These are phyloP conservation scores for Numida meleagris DNA, from an alignment of 2,113 vertebrate genomes.

Conservation along the genomic window DNA sequence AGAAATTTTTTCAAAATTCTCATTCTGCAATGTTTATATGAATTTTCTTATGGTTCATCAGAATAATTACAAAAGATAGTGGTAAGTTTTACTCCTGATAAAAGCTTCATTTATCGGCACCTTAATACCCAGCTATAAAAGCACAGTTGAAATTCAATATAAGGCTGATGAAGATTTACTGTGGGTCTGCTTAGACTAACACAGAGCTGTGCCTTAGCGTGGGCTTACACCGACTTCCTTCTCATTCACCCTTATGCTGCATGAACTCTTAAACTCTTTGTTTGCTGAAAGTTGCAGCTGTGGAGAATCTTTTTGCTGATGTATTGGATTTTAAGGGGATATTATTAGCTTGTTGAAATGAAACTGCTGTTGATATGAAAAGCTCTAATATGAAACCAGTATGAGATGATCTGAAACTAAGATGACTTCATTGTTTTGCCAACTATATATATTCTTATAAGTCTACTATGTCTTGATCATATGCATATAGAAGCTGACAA, in stretches of 20 bases:
- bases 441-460: constrained; percentile 1
- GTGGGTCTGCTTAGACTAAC: neutral
- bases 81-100: neutral
- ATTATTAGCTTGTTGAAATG: constrained; percentile 67
- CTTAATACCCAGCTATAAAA: neutral
- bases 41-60: neutral
- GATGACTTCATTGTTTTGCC: constrained; percentile 63
- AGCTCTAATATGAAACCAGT: constrained; percentile 46
- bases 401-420: constrained; percentile 33
- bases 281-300: constrained; percentile 57
- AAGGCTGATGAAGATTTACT: neutral
- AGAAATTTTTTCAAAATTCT: neutral
- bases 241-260: constrained; percentile 28
- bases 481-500: neutral
- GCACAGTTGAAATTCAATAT: neutral
- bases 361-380: constrained; percentile 64
- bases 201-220: neutral
- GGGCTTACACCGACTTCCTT: constrained; percentile 10
- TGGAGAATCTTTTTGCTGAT: constrained; percentile 57
- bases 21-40: neutral
- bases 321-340: constrained; percentile 15
- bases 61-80: neutral
- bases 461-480: neutral
- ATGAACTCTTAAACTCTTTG: constrained; percentile 51
- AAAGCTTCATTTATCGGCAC: neutral